Percentiles rank a stretch among this genome's conserved stretches.
phyloP scores from a whole-genome alignment of 2,797 vertebrate species.

The Mallotus villosus region DNA sequence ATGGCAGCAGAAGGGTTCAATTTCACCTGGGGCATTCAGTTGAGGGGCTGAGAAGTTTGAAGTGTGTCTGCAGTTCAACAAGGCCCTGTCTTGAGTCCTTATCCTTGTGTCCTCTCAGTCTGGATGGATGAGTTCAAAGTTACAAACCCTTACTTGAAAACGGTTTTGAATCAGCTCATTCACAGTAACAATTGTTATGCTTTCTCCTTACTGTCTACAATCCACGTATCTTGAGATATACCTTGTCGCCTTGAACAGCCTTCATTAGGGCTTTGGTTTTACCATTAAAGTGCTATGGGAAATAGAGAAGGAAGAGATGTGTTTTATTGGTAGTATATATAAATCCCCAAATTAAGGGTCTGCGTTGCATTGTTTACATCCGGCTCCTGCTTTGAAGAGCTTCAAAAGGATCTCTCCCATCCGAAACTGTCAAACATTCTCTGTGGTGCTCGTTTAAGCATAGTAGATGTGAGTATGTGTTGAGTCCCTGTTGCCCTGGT shows the following conservation, averaged over 20 bases:
- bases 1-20: constrained; percentile 68
- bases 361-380: background rate
- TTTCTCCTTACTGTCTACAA: no score
- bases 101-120: background rate
- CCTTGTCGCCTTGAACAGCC: no score
- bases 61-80: background rate
- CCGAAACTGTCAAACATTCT: background rate
- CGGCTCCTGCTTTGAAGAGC: background rate
- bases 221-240: no score
- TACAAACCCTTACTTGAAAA: no score
- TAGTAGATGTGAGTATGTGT: constrained; percentile 19
- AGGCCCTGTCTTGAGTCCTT: background rate
- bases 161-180: background rate
- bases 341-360: no score
- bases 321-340: no score
- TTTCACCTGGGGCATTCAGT: constrained; percentile 51
- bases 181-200: background rate
- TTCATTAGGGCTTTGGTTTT: no score
- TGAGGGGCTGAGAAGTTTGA: background rate
- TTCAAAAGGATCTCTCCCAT: constrained; percentile 25
- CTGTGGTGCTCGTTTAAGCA: background rate
- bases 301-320: no score
- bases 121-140: background rate
- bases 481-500: constrained; percentile 19
- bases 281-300: no score